These are phyloP conservation scores for Nipponacmea schrenckii DNA, from an alignment of 2,888 invertebrate species.

Conservation along the genomic window DNA sequence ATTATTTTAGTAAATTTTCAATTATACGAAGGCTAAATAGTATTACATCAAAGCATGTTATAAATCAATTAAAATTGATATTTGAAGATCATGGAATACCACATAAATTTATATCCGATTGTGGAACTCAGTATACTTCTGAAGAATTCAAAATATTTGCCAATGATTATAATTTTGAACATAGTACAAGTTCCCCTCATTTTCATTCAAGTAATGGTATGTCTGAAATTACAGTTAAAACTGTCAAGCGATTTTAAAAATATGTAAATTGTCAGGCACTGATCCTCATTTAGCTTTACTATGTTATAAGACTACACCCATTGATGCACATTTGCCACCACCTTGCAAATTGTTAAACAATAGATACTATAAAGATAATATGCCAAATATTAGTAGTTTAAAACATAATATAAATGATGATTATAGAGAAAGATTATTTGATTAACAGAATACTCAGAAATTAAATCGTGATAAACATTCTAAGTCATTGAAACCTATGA, in stretches of 20 bases:
- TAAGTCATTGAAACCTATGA: neutral
- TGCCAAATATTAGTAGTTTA: neutral
- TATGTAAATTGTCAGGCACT: neutral
- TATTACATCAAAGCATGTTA: neutral
- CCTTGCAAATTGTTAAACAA: neutral
- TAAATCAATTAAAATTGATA: neutral
- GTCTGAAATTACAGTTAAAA: neutral
- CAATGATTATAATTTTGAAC: neutral
- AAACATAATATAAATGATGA: neutral
- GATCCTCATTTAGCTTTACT: neutral
- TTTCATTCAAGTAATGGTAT: slow-evolving; percentile 1
- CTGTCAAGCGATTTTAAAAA: neutral
- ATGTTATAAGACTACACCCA: slow-evolving; percentile 3
- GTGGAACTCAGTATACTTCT: slow-evolving; percentile 2
- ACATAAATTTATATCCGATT: neutral
- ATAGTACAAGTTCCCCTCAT: neutral
- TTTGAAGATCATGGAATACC: slow-evolving; percentile 6
- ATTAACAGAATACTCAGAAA: neutral
- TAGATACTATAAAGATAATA: neutral
- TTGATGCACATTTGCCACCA: slow-evolving; percentile 1
- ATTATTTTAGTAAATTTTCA: slow-evolving; percentile 1
- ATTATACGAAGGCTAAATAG: neutral
- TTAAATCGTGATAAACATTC: neutral
- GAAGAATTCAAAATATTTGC: neutral
- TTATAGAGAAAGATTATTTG: slow-evolving; percentile 3